phyloP scores from a whole-genome alignment of 2,113 vertebrate genomes.

The human (Homo sapiens) region GRCh38 chr17:27979001-27979500 shows the following conservation, averaged over 20 bases:
- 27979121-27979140: not conserved
- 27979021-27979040: conserved; percentile 51
- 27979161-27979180: not conserved
- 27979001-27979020: conserved; percentile 10
- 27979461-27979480: not conserved
- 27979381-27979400: not conserved
- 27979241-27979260: conserved; percentile 8
- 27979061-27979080: not conserved
- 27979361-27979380: not conserved
- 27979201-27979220: not conserved
- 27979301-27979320: conserved; percentile 15
- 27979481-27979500: not conserved
- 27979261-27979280: conserved; percentile 12
- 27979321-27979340: not conserved
- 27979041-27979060: conserved; percentile 19
- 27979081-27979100: not conserved
- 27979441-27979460: conserved; percentile 8
- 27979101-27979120: conserved; percentile 43
- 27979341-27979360: not conserved
- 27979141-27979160: not conserved
- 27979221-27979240: not conserved
- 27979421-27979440: not conserved
- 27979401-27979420: conserved; percentile 7
- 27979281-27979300: not conserved
- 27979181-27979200: not conserved